Conservation (phyloP, 2,797 vertebrate genomes). For the Pipistrellus kuhlii region DNA sequence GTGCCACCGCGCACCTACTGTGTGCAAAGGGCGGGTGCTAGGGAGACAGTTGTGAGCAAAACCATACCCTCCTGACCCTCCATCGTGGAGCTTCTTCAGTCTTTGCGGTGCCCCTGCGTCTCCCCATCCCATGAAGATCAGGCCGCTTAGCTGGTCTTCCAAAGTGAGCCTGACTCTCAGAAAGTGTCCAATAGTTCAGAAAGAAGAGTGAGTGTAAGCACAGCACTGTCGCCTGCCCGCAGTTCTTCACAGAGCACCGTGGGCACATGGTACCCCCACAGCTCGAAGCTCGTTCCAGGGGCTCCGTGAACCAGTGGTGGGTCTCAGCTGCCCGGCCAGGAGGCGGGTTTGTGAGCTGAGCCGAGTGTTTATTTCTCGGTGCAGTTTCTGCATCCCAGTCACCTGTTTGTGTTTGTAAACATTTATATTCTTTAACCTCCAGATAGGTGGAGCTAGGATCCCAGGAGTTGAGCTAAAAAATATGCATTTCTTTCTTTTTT, state of each 20-base stretch:
- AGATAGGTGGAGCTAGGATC: neutral
- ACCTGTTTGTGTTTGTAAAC: neutral
- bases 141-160: neutral
- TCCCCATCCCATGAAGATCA: neutral
- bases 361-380: too few species aligned
- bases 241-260: neutral
- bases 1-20: too few species aligned
- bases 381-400: too few species aligned
- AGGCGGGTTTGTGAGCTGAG: too few species aligned
- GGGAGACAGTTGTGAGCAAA: neutral
- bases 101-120: neutral
- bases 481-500: neutral
- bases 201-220: too few species aligned
- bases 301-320: accelerated
- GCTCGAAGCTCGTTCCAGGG: accelerated
- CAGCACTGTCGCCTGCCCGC: too few species aligned
- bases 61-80: neutral
- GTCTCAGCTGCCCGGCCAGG: too few species aligned
- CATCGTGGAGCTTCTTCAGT: neutral
- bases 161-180: too few species aligned
- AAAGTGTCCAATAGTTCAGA: too few species aligned
- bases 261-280: accelerated
- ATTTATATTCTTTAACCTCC: neutral
- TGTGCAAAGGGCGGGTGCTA: neutral
- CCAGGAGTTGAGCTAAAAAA: neutral